Base-by-base conservation (phyloP, 2,113 vertebrate species). In the Procavia capensis region DNA sequence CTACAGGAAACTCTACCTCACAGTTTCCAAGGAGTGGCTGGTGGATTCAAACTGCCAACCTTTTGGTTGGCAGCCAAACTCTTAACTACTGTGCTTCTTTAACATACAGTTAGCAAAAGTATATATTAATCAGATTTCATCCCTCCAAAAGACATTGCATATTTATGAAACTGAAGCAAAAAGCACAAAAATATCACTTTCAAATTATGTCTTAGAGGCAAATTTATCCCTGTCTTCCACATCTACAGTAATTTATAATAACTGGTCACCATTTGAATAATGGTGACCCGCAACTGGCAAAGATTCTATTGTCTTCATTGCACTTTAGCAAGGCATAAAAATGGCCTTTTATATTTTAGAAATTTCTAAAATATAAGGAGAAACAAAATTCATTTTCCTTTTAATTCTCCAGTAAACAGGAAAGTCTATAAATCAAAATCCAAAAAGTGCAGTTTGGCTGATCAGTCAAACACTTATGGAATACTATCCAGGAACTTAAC, bases 321-420 rank as follows among this genome's bases (percentile, higher is more conserved):
- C 75, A 79, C 57, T 96, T 89, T 84, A 96, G 74, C 17, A 89
- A 96, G 59, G 34, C 45, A 95, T 85, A 13, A 92, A 96, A 96
- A 97, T 91, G 64, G 54, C 81, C 9, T 61, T 47, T 93, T 91
- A 74, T 10, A 89, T 72, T 85, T 68, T 86, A 85, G 74, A 96
- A 90, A 90, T 90, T 90, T 93, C 64, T 81, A 84, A 47, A 79
- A 91, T 14, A 24, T 54, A 85, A 92, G 54, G 92, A 88, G 83
- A 90, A 94, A 68, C 39, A 86, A 95, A 95, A 91, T 68, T 39
- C 1, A 63, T 80, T 91, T 95, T 88, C 41, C 76, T 95, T 80
- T 29, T 75, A 90, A 95, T 78, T 84, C 17, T 94, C 45, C 25
- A 96, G 43, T 75, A 82, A 94, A 90, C 8, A 91, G 94, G 36